Conservation (phyloP, 2,797 vertebrate genomes). For the Sphaeramia orbicularis region DNA sequence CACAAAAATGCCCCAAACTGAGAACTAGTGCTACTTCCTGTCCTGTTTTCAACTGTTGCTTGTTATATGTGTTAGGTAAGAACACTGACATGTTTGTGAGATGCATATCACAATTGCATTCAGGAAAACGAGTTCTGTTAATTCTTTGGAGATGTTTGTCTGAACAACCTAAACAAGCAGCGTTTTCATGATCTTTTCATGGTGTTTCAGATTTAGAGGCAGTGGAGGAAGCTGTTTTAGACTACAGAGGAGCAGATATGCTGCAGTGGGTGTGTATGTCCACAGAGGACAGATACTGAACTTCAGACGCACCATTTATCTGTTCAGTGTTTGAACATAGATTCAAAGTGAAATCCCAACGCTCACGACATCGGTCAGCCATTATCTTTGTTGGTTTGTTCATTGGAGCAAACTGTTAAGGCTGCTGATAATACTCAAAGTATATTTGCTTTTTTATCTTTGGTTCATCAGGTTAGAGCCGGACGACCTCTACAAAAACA, state of each 20-base stretch:
- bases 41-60: conserved; percentile 3
- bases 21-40: background rate
- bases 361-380: conserved; percentile 12
- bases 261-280: conserved; percentile 30
- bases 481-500: conserved; percentile 5
- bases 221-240: conserved; percentile 50
- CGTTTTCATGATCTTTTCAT: conserved; percentile 4
- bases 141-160: conserved; percentile 44
- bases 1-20: no score
- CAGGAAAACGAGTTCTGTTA: conserved; percentile 35
- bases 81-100: conserved; percentile 26
- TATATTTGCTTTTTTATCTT: conserved; percentile 16
- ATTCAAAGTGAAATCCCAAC: conserved; percentile 60
- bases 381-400: conserved; percentile 34
- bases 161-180: conserved; percentile 39
- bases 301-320: conserved; percentile 65
- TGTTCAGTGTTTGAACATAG: conserved; percentile 57
- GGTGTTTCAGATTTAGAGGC: conserved; percentile 27
- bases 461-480: conserved; percentile 20
- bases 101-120: conserved; percentile 38
- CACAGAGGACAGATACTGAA: conserved; percentile 47
- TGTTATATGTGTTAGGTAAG: background rate
- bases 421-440: conserved; percentile 16
- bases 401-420: conserved; percentile 13
- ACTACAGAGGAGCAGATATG: conserved; percentile 57